phyloP scores from a whole-genome alignment of 2,888 invertebrate genomes.

The Plebejus anna region DNA sequence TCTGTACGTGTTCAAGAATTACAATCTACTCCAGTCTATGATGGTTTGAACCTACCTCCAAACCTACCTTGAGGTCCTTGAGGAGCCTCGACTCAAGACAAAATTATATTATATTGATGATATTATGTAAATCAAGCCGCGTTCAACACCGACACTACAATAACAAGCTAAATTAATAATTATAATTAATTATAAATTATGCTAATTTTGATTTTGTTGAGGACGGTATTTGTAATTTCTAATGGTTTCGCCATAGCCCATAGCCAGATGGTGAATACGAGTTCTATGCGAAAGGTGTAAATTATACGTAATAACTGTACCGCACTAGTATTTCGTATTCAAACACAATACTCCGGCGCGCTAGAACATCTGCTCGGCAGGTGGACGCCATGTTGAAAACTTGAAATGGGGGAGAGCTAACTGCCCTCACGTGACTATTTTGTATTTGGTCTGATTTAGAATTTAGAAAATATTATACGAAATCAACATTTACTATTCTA shows the following conservation, averaged over 20 bases:
- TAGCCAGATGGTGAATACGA: constrained; percentile 25
- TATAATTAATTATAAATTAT: background rate
- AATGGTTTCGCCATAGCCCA: constrained; percentile 23
- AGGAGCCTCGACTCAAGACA: too few relatives aligned
- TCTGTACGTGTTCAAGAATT: constrained; percentile 1
- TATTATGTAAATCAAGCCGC: background rate
- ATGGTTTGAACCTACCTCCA: background rate
- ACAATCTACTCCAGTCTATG: background rate
- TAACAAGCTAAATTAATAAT: background rate
- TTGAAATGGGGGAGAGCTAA: constrained; percentile 20
- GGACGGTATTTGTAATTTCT: constrained; percentile 1
- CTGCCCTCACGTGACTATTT: background rate
- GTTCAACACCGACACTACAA: background rate
- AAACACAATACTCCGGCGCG: constrained; percentile 45
- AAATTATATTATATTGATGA: too few relatives aligned
- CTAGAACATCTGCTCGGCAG: constrained; percentile 65
- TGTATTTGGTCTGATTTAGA: constrained; percentile 16
- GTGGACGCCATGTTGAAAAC: constrained; percentile 49
- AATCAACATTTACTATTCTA: background rate
- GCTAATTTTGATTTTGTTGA: background rate
- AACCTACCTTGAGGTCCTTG: too few relatives aligned
- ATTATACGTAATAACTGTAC: constrained; percentile 26
- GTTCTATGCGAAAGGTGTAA: constrained; percentile 20
- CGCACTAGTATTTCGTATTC: constrained; percentile 21
- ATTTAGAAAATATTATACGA: constrained; percentile 17